Evolutionary conservation across 2,888 invertebrate species (phyloP).

Genomic region (Caenorhabditis doughertyi): DNA sequence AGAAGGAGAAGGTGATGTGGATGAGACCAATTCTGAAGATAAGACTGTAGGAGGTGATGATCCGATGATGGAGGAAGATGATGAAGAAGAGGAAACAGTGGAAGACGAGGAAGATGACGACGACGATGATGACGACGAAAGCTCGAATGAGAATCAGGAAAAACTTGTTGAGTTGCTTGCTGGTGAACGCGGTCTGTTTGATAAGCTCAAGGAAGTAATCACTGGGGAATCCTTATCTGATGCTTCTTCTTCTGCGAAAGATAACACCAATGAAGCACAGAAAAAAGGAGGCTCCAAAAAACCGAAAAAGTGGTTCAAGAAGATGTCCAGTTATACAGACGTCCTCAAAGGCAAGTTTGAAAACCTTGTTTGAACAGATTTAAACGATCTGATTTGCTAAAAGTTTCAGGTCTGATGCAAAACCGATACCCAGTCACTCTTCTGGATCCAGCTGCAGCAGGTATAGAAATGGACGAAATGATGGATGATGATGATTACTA

Average conservation of each 20-base stretch:
- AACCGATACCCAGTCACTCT: slow-evolving; percentile 44
- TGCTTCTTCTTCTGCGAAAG: slow-evolving; percentile 39
- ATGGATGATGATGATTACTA: slow-evolving; percentile 74
- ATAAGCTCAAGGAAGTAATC: slow-evolving; percentile 57
- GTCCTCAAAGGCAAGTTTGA: slow-evolving; percentile 62
- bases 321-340: slow-evolving; percentile 68
- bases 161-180: slow-evolving; percentile 49
- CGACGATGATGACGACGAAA: slow-evolving; percentile 66
- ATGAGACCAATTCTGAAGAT: slow-evolving; percentile 55
- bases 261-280: slow-evolving; percentile 55
- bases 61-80: slow-evolving; percentile 65
- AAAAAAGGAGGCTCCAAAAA: slow-evolving; percentile 61
- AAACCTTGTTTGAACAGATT: background rate
- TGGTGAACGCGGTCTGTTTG: slow-evolving; percentile 49
- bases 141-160: slow-evolving; percentile 38
- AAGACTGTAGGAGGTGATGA: slow-evolving; percentile 54
- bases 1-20: slow-evolving; percentile 48
- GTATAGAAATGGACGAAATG: slow-evolving; percentile 70
- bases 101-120: slow-evolving; percentile 74
- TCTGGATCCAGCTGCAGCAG: slow-evolving; percentile 42
- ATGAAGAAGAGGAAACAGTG: slow-evolving; percentile 59
- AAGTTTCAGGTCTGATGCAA: slow-evolving; percentile 46
- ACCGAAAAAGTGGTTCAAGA: slow-evolving; percentile 67
- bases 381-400: background rate
- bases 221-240: slow-evolving; percentile 40